A percentile compares a stretch with the other conserved stretches of the same genome.
Evolutionary conservation across 2,113 vertebrate genomes (phyloP).

Genomic region (Crotophaga sulcirostris): DNA sequence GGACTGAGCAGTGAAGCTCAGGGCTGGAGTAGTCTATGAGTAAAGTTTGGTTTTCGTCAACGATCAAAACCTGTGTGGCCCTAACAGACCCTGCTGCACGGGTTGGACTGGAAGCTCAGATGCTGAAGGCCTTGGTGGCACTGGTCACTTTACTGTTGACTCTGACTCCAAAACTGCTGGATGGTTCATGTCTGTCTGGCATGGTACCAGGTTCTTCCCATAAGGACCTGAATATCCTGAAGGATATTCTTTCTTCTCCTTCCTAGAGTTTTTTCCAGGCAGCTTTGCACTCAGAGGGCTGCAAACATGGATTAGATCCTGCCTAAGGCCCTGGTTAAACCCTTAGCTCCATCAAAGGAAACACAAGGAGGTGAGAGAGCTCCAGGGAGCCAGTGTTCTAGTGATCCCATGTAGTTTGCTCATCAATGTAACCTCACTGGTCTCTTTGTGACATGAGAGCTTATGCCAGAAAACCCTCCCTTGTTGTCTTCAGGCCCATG

Average conservation of each 20-base stretch:
- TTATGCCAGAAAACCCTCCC: not conserved
- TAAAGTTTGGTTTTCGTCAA: not conserved
- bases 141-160: not conserved
- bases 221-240: not conserved
- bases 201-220: not conserved
- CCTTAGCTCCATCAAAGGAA: not conserved
- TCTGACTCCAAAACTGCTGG: not conserved
- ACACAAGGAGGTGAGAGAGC: not conserved
- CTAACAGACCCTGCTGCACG: not conserved
- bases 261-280: not conserved
- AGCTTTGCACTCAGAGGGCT: not conserved
- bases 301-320: not conserved
- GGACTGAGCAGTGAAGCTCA: not conserved
- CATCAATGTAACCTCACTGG: not conserved
- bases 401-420: not conserved
- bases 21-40: not conserved
- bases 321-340: not conserved
- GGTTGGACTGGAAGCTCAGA: not conserved
- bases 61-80: rapidly evolving
- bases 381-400: not conserved
- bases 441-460: not conserved
- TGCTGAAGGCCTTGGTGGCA: not conserved
- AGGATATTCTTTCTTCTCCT: not conserved
- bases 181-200: not conserved
- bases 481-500: rapidly evolving